Conservation (phyloP, 2,113 vertebrate genomes). For the Trichechus manatus region DNA sequence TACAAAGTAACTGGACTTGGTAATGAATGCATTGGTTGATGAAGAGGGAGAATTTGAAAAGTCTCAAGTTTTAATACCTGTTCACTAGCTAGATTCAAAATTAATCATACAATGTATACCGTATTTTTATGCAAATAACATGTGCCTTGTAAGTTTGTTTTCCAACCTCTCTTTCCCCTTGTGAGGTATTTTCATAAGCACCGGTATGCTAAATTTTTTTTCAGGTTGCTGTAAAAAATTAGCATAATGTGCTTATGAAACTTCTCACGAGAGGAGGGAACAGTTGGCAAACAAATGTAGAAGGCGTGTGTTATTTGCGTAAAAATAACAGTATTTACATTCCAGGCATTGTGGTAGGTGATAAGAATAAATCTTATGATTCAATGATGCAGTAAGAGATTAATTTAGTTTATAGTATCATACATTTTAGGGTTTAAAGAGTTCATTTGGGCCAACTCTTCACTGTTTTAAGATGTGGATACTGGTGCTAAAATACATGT, state of each 20-base stretch:
- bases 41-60: neutral
- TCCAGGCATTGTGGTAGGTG: neutral
- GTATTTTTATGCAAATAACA: no score
- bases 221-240: no score
- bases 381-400: slow-evolving; percentile 6
- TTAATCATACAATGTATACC: neutral
- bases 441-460: slow-evolving; percentile 57
- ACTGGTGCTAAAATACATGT: neutral
- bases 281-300: no score
- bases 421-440: slow-evolving; percentile 54
- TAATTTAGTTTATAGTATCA: slow-evolving; percentile 5
- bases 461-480: slow-evolving; percentile 24
- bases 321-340: neutral
- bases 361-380: slow-evolving; percentile 39
- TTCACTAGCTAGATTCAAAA: neutral
- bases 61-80: neutral
- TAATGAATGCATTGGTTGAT: neutral
- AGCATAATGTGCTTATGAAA: no score
- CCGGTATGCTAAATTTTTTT: no score
- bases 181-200: no score
- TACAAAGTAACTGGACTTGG: neutral
- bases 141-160: no score
- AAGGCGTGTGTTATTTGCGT: no score
- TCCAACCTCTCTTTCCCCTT: no score
- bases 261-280: no score